Conservation (phyloP, 2,113 vertebrate genomes). For the Vireo altiloquus region DNA sequence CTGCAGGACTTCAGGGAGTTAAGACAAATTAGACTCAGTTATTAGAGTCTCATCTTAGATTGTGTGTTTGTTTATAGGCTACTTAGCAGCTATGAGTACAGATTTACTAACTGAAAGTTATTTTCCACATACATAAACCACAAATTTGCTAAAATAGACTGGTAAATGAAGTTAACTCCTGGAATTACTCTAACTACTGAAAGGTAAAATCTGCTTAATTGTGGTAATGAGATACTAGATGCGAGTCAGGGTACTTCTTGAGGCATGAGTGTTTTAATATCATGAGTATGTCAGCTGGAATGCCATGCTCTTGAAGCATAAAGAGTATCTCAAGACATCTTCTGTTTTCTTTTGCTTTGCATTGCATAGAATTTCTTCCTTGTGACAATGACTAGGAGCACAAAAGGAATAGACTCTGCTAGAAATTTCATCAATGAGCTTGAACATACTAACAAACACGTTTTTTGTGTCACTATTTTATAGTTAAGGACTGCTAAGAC, state of each 20-base stretch:
- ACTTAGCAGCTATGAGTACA: neutral
- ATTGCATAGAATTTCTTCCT: neutral
- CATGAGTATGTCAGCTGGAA: neutral
- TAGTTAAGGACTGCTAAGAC: neutral
- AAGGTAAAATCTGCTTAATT: slow-evolving; percentile 47
- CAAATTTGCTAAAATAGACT: neutral
- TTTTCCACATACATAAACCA: neutral
- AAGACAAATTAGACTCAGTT: slow-evolving; percentile 47
- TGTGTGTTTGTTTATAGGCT: slow-evolving; percentile 39
- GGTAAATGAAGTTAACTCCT: slow-evolving; percentile 42
- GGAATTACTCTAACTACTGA: slow-evolving; percentile 24
- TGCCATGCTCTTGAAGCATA: neutral
- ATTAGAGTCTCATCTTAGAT: slow-evolving; percentile 28
- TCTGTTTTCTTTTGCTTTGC: neutral
- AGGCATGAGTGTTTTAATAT: neutral
- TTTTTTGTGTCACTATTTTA: neutral
- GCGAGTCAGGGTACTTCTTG: neutral
- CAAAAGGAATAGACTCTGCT: neutral
- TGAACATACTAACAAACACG: neutral
- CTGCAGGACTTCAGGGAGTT: slow-evolving; percentile 40
- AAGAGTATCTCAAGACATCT: neutral
- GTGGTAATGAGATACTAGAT: slow-evolving; percentile 43
- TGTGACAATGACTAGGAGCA: neutral
- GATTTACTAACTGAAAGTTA: slow-evolving; percentile 20
- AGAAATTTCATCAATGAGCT: neutral